Evolutionary conservation across 2,888 invertebrate genomes (phyloP).

Genomic region (Drosophila trichaetosa): DNA sequence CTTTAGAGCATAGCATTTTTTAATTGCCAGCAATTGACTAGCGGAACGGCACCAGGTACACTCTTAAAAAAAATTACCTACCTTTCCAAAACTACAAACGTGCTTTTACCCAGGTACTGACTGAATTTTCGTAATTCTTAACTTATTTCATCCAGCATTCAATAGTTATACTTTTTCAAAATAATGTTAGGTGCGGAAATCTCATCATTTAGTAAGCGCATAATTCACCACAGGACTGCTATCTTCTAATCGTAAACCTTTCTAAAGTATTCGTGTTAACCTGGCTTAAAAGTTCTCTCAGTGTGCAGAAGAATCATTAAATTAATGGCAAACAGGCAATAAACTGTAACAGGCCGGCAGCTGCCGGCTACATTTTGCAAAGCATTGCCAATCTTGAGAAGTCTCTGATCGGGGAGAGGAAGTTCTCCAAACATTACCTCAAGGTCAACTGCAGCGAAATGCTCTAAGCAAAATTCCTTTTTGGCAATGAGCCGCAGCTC

Average conservation of each 20-base stretch:
- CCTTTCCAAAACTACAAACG: neutral
- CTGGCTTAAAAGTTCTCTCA: neutral
- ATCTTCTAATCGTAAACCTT: neutral
- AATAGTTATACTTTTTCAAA: neutral
- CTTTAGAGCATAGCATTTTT: conserved; percentile 48
- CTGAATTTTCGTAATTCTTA: neutral
- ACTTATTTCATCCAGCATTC: neutral
- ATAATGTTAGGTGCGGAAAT: neutral
- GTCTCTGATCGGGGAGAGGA: neutral
- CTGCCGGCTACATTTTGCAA: neutral
- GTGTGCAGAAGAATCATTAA: conserved; percentile 53
- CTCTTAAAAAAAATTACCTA: neutral
- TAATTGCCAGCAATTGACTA: conserved; percentile 55
- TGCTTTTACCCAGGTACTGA: neutral
- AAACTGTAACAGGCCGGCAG: conserved; percentile 11
- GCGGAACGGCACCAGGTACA: conserved; percentile 11
- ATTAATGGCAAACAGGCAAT: conserved; percentile 38
- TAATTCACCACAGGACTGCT: neutral
- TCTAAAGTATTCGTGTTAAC: neutral
- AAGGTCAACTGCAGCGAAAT: conserved; percentile 51
- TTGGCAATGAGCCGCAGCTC: conserved; percentile 40
- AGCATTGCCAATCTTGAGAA: conserved; percentile 19
- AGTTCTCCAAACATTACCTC: conserved; percentile 31
- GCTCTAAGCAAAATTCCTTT: conserved; percentile 34
- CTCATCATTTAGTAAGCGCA: neutral